These are phyloP conservation scores for Drosophila testacea DNA, from an alignment of 2,888 invertebrate genomes.

Conservation along the genomic window DNA sequence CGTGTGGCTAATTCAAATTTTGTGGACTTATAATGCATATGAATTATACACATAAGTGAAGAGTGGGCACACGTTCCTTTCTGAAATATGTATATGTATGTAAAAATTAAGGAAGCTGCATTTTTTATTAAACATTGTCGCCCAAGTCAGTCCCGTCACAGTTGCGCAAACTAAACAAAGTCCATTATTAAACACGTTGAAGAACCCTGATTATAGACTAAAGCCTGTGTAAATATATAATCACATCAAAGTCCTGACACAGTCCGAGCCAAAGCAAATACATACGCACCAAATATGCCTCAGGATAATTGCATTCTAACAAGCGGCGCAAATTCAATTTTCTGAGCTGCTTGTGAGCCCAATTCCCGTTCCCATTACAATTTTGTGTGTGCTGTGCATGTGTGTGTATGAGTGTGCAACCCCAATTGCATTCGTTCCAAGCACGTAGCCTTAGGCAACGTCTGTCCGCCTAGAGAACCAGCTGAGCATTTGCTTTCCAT, in stretches of 20 bases:
- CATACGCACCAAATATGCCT: constrained; percentile 61
- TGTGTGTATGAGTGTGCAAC: constrained; percentile 50
- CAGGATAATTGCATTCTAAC: constrained; percentile 83
- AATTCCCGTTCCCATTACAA: constrained; percentile 18
- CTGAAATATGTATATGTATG: background rate
- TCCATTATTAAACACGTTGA: constrained; percentile 4
- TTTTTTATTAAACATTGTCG: constrained; percentile 30
- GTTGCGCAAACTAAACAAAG: constrained; percentile 34
- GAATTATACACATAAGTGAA: constrained; percentile 73
- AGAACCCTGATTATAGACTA: constrained; percentile 5
- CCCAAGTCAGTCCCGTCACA: constrained; percentile 9
- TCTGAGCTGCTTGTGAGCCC: constrained; percentile 72
- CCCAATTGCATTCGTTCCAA: constrained; percentile 68
- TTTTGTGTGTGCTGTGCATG: constrained; percentile 5
- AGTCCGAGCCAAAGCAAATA: constrained; percentile 63
- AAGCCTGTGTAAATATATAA: constrained; percentile 45
- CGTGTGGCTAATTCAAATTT: constrained; percentile 67
- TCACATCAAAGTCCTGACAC: constrained; percentile 51
- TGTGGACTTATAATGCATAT: constrained; percentile 59
- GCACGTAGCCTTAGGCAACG: constrained; percentile 56
- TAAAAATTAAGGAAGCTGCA: constrained; percentile 29
- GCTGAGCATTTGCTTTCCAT: constrained; percentile 12
- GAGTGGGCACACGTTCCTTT: constrained; percentile 20
- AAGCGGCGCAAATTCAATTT: constrained; percentile 83
- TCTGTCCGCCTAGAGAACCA: constrained; percentile 2